A percentile compares a stretch with the other conserved stretches of the same genome.
These are phyloP conservation scores for Molossus alvarezi DNA, from an alignment of 2,797 vertebrate genomes.

Conservation along the genomic window DNA sequence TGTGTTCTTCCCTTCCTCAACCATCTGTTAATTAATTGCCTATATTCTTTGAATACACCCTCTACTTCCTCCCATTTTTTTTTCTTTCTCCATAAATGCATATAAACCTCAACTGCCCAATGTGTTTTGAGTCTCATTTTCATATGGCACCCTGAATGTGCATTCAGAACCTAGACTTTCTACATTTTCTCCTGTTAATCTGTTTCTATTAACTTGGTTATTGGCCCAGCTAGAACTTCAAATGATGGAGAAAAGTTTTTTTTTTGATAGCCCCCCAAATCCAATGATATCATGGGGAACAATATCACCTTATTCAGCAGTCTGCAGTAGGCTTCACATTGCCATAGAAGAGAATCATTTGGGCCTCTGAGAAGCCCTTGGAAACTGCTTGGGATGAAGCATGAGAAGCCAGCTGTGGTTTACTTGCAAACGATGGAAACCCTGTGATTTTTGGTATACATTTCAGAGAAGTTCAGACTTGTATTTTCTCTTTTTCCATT, in stretches of 20 bases:
- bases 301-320: neutral
- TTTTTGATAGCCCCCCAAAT: too few relatives aligned
- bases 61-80: neutral
- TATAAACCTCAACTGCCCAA: neutral
- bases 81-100: neutral
- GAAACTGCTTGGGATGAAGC: neutral
- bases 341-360: neutral
- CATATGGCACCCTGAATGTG: neutral
- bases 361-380: neutral
- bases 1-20: neutral
- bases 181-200: neutral
- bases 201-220: neutral
- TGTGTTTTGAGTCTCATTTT: neutral
- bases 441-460: neutral
- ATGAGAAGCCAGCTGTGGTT: too few relatives aligned
- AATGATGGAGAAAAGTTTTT: neutral
- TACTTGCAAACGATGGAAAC: neutral
- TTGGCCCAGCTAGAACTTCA: neutral
- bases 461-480: neutral
- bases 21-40: neutral
- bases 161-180: neutral
- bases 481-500: neutral
- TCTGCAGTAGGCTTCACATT: too few relatives aligned
- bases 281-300: neutral
- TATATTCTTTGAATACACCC: neutral